Conservation (phyloP, 2,797 vertebrate species). For the Platalea minor region DNA sequence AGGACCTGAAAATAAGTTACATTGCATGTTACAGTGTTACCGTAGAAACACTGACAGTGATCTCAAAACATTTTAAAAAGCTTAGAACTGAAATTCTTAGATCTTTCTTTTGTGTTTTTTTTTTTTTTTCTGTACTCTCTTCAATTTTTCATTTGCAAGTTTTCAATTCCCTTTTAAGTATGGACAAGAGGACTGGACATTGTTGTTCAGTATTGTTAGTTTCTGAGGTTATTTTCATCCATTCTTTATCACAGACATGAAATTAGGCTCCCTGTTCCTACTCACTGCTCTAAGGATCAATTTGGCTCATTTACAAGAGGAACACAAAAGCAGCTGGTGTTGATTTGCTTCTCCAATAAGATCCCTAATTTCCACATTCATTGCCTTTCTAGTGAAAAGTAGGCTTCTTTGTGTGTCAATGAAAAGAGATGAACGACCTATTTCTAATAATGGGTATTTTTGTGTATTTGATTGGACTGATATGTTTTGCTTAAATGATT, state of each 20-base stretch:
- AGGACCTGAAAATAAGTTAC: not conserved
- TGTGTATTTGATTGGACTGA: not conserved
- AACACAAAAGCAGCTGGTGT: not conserved
- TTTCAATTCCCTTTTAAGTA: not conserved
- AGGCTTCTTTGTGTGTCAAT: not conserved
- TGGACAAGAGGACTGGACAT: not conserved
- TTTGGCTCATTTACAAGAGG: not conserved
- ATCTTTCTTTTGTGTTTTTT: not conserved
- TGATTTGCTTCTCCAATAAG: not conserved
- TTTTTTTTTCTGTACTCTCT: not conserved
- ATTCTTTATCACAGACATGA: not conserved
- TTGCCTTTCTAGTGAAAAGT: not conserved
- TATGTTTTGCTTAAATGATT: not conserved
- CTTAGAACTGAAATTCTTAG: not conserved
- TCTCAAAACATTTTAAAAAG: not conserved
- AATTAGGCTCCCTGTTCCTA: not conserved
- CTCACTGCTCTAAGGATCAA: not conserved
- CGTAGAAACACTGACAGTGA: not conserved
- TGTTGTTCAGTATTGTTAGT: not conserved
- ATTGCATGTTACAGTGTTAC: not conserved
- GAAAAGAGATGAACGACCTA: not conserved
- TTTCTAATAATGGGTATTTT: not conserved
- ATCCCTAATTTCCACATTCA: not conserved
- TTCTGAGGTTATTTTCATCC: not conserved
- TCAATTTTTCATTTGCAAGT: not conserved